phyloP scores from a whole-genome alignment of 2,113 vertebrate species.

The Procavia capensis region DNA sequence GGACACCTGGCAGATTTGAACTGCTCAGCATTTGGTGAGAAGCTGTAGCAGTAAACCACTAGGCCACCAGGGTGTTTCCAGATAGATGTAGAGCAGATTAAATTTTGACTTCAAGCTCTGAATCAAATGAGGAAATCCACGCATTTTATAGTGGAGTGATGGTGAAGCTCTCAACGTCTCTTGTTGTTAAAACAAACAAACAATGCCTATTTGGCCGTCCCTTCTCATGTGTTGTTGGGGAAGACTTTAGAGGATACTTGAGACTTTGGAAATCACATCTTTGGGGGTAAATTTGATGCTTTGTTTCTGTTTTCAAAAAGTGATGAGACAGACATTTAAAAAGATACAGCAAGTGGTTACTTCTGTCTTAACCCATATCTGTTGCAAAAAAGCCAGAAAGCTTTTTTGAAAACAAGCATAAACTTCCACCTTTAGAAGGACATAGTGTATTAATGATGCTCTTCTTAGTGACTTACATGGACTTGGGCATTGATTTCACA shows the following conservation, averaged over 20 bases:
- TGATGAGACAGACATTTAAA: constrained; percentile 77
- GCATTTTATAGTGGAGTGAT: constrained; percentile 77
- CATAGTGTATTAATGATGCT: too few species aligned
- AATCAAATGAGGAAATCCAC: constrained; percentile 80
- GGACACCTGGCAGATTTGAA: too few species aligned
- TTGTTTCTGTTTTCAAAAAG: constrained; percentile 81
- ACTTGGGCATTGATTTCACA: too few species aligned
- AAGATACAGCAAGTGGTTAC: constrained; percentile 30
- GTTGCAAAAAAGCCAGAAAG: too few species aligned
- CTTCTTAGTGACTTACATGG: too few species aligned
- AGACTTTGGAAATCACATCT: constrained; percentile 81
- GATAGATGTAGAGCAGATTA: constrained; percentile 48
- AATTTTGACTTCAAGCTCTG: constrained; percentile 62
- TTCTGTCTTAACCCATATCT: constrained; percentile 44
- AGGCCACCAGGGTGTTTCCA: too few species aligned
- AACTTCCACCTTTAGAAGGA: too few species aligned
- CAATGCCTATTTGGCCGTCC: constrained; percentile 38
- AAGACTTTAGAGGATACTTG: constrained; percentile 77
- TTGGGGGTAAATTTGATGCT: constrained; percentile 77
- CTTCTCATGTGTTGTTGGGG: constrained; percentile 78
- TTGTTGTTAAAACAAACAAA: constrained; percentile 82
- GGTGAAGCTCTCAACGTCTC: constrained; percentile 78
- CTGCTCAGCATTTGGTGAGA: too few species aligned
- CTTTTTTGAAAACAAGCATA: too few species aligned
- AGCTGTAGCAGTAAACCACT: too few species aligned